Conservation (phyloP, 2,797 vertebrate species). For the Sparidentex hasta region DNA sequence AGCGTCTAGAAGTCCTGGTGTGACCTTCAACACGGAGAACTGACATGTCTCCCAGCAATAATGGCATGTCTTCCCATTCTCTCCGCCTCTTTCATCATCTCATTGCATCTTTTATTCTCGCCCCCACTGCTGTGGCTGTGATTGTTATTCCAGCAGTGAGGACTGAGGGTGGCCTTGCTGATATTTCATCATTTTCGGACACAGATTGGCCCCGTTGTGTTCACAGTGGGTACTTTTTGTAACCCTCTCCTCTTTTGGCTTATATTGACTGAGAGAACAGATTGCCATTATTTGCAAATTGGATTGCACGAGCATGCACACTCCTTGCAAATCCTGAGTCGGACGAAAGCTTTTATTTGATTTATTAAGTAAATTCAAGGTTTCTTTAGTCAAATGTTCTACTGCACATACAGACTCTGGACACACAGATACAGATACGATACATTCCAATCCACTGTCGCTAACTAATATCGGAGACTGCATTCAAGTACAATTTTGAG, state of each 20-base stretch:
- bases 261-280: constrained; percentile 16
- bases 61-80: constrained; percentile 38
- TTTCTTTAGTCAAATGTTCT: neutral
- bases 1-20: constrained; percentile 16
- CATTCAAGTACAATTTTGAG: neutral
- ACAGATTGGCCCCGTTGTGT: constrained; percentile 43
- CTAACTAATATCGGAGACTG: neutral
- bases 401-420: neutral
- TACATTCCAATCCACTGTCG: neutral
- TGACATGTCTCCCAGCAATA: constrained; percentile 45
- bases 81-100: constrained; percentile 53
- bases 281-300: constrained; percentile 33
- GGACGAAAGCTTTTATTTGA: constrained; percentile 3
- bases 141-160: constrained; percentile 51
- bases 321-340: neutral
- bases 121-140: constrained; percentile 3
- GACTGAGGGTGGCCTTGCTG: constrained; percentile 43
- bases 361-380: neutral
- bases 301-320: neutral
- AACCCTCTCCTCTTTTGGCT: constrained; percentile 24
- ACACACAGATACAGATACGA: neutral
- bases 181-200: constrained; percentile 53
- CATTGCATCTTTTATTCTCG: constrained; percentile 14
- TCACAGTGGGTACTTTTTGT: constrained; percentile 41
- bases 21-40: constrained; percentile 53